phyloP scores from a whole-genome alignment of 2,797 vertebrate species.

The Artibeus lituratus region DNA sequence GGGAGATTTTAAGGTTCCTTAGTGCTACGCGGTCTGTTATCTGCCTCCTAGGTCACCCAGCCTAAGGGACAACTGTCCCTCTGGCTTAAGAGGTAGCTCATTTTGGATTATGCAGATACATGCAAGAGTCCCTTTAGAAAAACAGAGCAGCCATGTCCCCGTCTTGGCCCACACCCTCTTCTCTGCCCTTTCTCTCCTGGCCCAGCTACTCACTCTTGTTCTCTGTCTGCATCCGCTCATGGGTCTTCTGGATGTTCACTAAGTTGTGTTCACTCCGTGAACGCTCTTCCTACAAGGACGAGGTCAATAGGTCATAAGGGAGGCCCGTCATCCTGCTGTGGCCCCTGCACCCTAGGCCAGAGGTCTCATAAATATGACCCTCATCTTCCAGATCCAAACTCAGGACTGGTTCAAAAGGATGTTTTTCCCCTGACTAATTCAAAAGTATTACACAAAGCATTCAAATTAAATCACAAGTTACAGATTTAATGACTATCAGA shows the following conservation, averaged over 20 bases:
- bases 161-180: accelerated
- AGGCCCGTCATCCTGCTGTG: not conserved
- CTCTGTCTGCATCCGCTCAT: conserved; percentile 95
- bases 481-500: not conserved
- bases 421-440: not conserved
- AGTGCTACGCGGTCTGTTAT: not conserved
- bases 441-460: conserved; percentile 3
- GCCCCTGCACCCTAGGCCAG: not conserved
- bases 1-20: not conserved
- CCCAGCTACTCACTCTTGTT: conserved; percentile 89
- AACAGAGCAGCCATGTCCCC: accelerated
- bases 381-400: not conserved
- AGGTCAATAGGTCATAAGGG: not conserved
- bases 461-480: not conserved
- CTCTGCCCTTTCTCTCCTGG: not conserved
- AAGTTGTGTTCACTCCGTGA: conserved; percentile 94
- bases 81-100: not conserved
- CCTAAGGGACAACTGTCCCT: not conserved
- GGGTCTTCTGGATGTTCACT: conserved; percentile 96
- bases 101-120: not conserved
- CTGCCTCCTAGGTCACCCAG: not conserved
- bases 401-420: not conserved
- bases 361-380: not conserved
- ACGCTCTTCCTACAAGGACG: conserved; percentile 87
- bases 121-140: not conserved